Base-by-base conservation (phyloP, 2,888 invertebrate species). In the Pollenia labialis region DNA sequence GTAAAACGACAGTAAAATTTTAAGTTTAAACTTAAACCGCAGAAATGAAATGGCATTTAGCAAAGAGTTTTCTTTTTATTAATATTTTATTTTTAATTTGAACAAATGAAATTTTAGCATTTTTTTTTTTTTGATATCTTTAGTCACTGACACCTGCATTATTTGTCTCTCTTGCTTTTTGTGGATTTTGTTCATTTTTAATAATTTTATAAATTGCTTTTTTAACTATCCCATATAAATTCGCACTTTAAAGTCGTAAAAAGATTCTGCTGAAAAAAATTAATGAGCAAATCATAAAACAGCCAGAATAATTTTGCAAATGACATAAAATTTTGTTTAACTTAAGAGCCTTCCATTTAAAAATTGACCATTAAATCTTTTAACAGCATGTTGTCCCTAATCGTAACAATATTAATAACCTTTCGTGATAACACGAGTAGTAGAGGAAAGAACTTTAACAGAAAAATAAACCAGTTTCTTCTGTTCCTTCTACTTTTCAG, bases 351-450 rank as follows among this genome's bases (percentile, higher is more conserved):
- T 44, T 50, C 50, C 42, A 48, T 79, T 62, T 42, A 75, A n/a
- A 75, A 44, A 68, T 54, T 48, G 56, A 23, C 56, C 71, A 85
- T 80, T 72, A 81, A 77, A 74, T 58, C 50, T 68, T 76, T 76
- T 58, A 85, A 85, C 81, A 81, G 76, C 85, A 72, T 76, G 81
- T 72, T 72, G 71, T 9, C 56, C 64, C 58, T 85, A 72, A 85
- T 81, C 85, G 44, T 58, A 85, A 85, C 81, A 85, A 75, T 85
- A 85, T 85, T 76, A 85, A 85, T 81, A 81, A 76, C 71, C 80
- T 62, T 18, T 48, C 32, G 44, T 62, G 84, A 84, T 79, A 79
- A 60, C n/a, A 10, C 44, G 9, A 12, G 4, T 42, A 7, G 16
- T 44, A 48, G 66, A 40, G 14, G 32, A 32, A 32, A 6, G 32